Percentiles rank a stretch among this genome's conserved stretches.
phyloP scores from a whole-genome alignment of 2,113 vertebrate species.

The Pogona vitticeps region DNA sequence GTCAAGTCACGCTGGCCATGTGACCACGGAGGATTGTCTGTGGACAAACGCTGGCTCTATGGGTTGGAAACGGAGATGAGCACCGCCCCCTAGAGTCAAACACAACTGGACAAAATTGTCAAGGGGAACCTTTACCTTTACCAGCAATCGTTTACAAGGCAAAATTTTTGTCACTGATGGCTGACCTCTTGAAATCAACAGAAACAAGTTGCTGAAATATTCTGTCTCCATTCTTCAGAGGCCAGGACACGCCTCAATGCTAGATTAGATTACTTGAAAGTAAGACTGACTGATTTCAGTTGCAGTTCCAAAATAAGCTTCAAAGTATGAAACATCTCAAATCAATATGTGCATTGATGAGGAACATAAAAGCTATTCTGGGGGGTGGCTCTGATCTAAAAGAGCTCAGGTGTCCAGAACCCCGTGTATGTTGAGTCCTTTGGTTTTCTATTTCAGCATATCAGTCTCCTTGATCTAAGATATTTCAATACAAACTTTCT shows the following conservation, averaged over 20 bases:
- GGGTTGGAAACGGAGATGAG: too few relatives aligned
- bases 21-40: too few relatives aligned
- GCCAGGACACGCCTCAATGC: not conserved
- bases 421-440: not conserved
- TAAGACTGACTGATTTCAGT: constrained; percentile 3
- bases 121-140: too few relatives aligned
- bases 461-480: not conserved
- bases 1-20: too few relatives aligned
- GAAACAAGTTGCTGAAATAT: not conserved
- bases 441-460: not conserved
- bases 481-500: not conserved
- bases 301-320: constrained; percentile 10
- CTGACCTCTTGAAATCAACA: not conserved
- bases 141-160: not conserved
- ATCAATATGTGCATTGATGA: constrained; percentile 2
- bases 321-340: not conserved
- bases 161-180: not conserved
- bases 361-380: not conserved
- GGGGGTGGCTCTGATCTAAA: not conserved
- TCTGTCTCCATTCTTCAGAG: not conserved
- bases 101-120: too few relatives aligned
- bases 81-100: too few relatives aligned
- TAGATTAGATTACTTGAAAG: not conserved
- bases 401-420: not conserved
- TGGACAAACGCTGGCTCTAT: too few relatives aligned